Evolutionary conservation across 2,113 vertebrate species (phyloP).

Genomic region (Catharus bicknelli): DNA sequence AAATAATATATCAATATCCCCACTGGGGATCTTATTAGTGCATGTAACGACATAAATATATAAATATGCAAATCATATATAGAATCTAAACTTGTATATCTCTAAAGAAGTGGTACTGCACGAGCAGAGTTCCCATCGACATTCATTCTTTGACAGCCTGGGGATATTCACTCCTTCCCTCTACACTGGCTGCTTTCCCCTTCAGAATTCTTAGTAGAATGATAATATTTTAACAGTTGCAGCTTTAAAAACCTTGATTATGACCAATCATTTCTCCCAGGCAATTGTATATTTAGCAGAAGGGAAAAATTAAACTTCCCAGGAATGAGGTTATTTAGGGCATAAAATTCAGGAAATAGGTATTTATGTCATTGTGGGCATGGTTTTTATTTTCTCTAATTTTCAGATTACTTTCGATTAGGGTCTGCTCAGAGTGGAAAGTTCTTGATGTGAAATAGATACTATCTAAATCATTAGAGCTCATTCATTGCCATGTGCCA

Average conservation of each 20-base stretch:
- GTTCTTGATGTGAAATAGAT: constrained; percentile 93
- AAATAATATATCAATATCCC: not conserved
- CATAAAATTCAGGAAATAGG: constrained; percentile 78
- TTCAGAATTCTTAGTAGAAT: constrained; percentile 30
- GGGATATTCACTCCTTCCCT: not conserved
- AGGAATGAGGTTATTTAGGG: constrained; percentile 74
- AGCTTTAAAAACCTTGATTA: constrained; percentile 53
- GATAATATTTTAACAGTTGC: constrained; percentile 69
- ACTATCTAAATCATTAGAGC: constrained; percentile 96
- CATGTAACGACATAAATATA: too few relatives aligned
- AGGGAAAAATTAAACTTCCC: constrained; percentile 72
- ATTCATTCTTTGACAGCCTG: not conserved
- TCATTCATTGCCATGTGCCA: constrained; percentile 88
- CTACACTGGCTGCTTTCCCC: not conserved
- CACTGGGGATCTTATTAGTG: not conserved
- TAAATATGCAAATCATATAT: not conserved
- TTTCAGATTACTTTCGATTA: constrained; percentile 88
- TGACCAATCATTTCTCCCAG: constrained; percentile 63
- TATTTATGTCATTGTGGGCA: constrained; percentile 78
- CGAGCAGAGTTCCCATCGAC: not conserved
- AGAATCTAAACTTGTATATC: not conserved
- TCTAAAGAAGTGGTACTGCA: not conserved
- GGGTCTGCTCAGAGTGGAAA: constrained; percentile 76
- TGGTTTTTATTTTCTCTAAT: constrained; percentile 86
- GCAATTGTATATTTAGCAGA: constrained; percentile 68